phyloP scores from a whole-genome alignment of 2,888 invertebrate genomes.

The Metellina segmentata region DNA sequence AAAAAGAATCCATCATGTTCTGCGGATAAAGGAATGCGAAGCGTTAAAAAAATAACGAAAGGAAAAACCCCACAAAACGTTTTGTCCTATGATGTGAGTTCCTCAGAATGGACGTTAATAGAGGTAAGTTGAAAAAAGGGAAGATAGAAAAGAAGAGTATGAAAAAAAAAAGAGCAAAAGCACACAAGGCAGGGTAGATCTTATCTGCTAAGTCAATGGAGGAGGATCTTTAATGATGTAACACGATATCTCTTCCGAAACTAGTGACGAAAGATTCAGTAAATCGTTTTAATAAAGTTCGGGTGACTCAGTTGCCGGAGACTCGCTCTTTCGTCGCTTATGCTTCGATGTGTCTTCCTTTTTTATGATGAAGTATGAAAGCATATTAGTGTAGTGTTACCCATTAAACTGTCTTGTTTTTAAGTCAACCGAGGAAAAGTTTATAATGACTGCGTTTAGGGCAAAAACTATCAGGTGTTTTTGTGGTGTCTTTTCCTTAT shows the following conservation, averaged over 20 bases:
- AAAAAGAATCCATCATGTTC: slow-evolving; percentile 13
- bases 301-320: slow-evolving; percentile 20
- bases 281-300: slow-evolving; percentile 69
- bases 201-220: slow-evolving; percentile 13
- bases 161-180: neutral
- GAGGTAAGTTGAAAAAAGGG: slow-evolving; percentile 21
- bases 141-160: neutral
- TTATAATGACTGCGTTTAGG: slow-evolving; percentile 55
- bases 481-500: neutral
- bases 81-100: slow-evolving; percentile 34
- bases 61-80: slow-evolving; percentile 1
- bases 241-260: slow-evolving; percentile 39
- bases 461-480: neutral
- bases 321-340: slow-evolving; percentile 3
- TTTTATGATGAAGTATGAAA: slow-evolving; percentile 31
- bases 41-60: neutral
- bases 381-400: slow-evolving; percentile 52
- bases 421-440: slow-evolving; percentile 32
- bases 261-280: slow-evolving; percentile 52
- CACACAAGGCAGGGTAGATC: slow-evolving; percentile 15
- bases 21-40: neutral
- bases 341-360: neutral
- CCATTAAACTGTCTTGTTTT: slow-evolving; percentile 59
- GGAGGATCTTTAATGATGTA: slow-evolving; percentile 58
- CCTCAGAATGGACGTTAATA: slow-evolving; percentile 21